Evolutionary conservation across 2,888 invertebrate genomes (phyloP).

Genomic region (Heliconius ismenius): DNA sequence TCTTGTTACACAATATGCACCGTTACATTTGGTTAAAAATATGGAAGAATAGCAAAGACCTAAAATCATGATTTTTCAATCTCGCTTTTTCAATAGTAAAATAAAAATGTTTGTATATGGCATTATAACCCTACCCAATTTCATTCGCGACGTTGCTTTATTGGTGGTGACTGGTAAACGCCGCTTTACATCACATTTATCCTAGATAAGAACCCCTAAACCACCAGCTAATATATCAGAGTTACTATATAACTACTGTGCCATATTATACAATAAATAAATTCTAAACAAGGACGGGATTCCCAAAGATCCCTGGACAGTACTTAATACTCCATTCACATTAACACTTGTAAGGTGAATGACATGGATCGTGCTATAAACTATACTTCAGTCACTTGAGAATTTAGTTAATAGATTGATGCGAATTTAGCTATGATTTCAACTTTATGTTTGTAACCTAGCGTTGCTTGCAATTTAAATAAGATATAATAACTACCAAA

Average conservation of each 20-base stretch:
- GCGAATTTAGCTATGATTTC: not conserved
- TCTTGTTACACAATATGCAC: no score
- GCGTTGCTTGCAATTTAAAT: not conserved
- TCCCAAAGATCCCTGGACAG: conserved; percentile 36
- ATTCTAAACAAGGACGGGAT: conserved; percentile 20
- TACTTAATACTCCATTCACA: conserved; percentile 60
- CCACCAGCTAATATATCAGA: not conserved
- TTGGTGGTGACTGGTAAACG: no score
- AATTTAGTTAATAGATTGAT: conserved; percentile 5
- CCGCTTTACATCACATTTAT: not conserved
- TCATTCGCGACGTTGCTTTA: no score
- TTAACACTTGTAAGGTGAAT: conserved; percentile 54
- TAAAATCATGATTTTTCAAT: no score
- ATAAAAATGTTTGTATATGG: no score
- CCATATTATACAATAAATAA: no score
- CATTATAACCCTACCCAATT: no score
- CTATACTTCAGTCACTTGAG: conserved; percentile 26
- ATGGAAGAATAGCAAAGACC: no score
- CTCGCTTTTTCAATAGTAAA: no score
- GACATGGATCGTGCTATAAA: conserved; percentile 55
- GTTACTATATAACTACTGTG: not conserved
- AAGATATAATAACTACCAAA: not conserved
- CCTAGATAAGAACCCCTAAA: not conserved
- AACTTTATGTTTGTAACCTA: not conserved
- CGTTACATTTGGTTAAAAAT: no score